phyloP scores from a whole-genome alignment of 2,113 vertebrate species.

The Saiga tatarica region DNA sequence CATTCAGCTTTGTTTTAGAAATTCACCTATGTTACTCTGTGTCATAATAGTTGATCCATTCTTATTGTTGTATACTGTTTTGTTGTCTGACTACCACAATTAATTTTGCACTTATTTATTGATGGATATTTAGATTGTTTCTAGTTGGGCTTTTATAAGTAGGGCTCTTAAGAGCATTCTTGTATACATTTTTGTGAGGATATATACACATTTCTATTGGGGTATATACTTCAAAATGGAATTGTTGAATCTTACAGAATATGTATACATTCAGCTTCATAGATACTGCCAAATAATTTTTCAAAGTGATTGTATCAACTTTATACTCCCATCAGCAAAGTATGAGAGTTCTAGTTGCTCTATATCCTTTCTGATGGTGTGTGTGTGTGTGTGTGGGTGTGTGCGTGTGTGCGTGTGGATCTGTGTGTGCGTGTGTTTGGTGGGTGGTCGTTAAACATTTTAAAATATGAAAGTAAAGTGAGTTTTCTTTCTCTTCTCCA shows the following conservation, averaged over 20 bases:
- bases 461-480: not conserved
- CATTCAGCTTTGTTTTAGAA: not conserved
- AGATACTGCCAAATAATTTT: constrained; percentile 5
- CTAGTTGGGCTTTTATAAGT: not conserved
- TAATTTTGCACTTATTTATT: not conserved
- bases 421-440: not conserved
- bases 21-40: not conserved
- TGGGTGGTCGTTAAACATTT: not conserved
- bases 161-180: not conserved
- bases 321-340: not conserved
- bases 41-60: not conserved
- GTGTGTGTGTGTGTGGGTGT: not conserved
- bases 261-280: not conserved
- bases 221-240: not conserved
- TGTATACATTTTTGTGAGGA: not conserved
- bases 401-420: not conserved
- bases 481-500: not conserved
- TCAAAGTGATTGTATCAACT: not conserved
- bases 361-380: not conserved
- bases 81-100: not conserved
- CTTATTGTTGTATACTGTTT: not conserved
- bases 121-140: constrained; percentile 18
- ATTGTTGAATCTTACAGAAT: not conserved
- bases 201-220: not conserved
- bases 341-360: not conserved